Evolutionary conservation across 2,888 invertebrate species (phyloP).

Genomic region (Eristalis tenax): DNA sequence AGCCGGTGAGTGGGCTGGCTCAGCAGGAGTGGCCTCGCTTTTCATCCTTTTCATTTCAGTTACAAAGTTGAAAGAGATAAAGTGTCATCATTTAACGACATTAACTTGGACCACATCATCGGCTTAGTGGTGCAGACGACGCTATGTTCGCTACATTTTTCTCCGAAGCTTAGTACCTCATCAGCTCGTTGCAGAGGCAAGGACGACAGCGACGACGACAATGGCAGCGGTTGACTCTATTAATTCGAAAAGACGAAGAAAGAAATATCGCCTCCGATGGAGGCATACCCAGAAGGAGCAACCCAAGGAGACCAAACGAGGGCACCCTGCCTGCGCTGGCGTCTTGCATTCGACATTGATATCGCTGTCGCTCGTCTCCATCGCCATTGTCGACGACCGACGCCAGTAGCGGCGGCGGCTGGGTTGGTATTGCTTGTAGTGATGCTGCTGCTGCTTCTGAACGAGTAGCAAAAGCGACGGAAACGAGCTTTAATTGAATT

Average conservation of each 20-base stretch:
- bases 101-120: conserved; percentile 44
- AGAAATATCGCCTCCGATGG: conserved; percentile 37
- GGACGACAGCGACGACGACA: background rate
- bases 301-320: background rate
- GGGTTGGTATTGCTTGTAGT: too few relatives aligned
- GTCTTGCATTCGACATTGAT: conserved; percentile 59
- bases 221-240: conserved; percentile 31
- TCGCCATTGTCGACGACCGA: background rate
- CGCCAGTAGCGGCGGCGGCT: too few relatives aligned
- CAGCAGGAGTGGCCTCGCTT: background rate
- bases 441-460: too few relatives aligned
- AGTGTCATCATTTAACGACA: conserved; percentile 63
- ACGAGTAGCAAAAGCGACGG: background rate
- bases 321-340: background rate
- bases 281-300: conserved; percentile 21
- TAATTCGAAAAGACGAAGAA: conserved; percentile 49
- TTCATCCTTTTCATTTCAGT: background rate
- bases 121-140: conserved; percentile 3
- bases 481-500: conserved; percentile 66
- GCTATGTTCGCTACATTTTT: conserved; percentile 41
- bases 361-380: background rate
- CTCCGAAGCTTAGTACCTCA: conserved; percentile 53
- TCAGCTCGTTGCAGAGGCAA: conserved; percentile 19
- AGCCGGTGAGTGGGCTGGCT: background rate
- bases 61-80: conserved; percentile 31